Evolutionary conservation across 2,113 vertebrate genomes (phyloP).

Genomic region (Cryptoleucopteryx plumbea): DNA sequence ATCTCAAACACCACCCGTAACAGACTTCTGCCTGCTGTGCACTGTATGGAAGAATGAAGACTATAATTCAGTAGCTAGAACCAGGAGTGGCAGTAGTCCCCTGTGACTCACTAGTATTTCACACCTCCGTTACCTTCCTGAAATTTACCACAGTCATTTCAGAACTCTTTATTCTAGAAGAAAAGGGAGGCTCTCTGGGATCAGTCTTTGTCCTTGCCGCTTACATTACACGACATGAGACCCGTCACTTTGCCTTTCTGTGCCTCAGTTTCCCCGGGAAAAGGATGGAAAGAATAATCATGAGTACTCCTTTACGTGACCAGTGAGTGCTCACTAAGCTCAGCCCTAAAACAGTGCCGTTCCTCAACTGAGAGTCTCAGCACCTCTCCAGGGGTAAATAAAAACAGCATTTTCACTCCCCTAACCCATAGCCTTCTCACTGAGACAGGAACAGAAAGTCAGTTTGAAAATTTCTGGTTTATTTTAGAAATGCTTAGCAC

Average conservation of each 20-base stretch:
- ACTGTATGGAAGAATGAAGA: background rate
- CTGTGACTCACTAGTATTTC: background rate
- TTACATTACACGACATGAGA: background rate
- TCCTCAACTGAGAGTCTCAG: background rate
- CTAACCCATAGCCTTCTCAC: background rate
- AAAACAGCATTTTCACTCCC: background rate
- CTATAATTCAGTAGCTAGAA: background rate
- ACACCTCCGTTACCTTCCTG: background rate
- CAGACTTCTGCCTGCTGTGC: background rate
- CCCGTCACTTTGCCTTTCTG: background rate
- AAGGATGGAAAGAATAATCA: background rate
- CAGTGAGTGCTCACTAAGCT: background rate
- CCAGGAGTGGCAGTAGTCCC: background rate
- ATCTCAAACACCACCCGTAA: background rate
- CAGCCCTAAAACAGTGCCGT: fast-evolving
- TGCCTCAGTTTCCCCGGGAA: background rate
- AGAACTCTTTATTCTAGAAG: background rate
- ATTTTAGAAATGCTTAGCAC: background rate
- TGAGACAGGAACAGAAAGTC: background rate
- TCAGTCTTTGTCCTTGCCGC: background rate
- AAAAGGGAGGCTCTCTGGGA: background rate
- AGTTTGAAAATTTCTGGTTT: background rate
- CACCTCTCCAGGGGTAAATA: background rate
- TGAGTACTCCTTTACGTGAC: background rate
- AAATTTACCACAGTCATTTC: background rate